phyloP scores from a whole-genome alignment of 2,113 vertebrate genomes.

The Fregata magnificens region DNA sequence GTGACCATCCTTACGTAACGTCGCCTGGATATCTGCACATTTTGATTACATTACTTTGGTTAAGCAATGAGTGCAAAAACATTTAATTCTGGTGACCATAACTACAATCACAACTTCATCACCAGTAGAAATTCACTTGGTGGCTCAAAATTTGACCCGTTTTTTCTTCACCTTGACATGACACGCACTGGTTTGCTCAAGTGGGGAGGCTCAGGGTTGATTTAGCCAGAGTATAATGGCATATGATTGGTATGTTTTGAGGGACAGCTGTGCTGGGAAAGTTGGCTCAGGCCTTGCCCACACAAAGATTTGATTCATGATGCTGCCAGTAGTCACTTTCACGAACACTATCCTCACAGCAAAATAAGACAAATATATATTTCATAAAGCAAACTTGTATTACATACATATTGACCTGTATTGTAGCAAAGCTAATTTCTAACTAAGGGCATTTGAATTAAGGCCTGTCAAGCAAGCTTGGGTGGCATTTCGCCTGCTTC shows the following conservation, averaged over 20 bases:
- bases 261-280: neutral
- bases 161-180: neutral
- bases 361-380: neutral
- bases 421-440: neutral
- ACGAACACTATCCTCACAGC: neutral
- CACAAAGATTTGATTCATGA: neutral
- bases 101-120: neutral
- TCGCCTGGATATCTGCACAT: rapidly evolving
- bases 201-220: neutral
- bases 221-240: neutral
- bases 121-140: neutral
- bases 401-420: neutral
- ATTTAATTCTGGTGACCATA: neutral
- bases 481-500: neutral
- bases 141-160: neutral
- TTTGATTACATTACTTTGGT: neutral
- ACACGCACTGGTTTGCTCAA: neutral
- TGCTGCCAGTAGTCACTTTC: neutral
- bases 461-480: neutral
- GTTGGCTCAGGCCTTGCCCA: neutral
- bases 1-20: rapidly evolving
- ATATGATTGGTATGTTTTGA: neutral
- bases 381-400: neutral
- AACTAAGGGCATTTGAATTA: neutral
- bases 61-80: neutral